Base-by-base conservation (phyloP, 2,888 invertebrate species). In the Cabera pusaria region DNA sequence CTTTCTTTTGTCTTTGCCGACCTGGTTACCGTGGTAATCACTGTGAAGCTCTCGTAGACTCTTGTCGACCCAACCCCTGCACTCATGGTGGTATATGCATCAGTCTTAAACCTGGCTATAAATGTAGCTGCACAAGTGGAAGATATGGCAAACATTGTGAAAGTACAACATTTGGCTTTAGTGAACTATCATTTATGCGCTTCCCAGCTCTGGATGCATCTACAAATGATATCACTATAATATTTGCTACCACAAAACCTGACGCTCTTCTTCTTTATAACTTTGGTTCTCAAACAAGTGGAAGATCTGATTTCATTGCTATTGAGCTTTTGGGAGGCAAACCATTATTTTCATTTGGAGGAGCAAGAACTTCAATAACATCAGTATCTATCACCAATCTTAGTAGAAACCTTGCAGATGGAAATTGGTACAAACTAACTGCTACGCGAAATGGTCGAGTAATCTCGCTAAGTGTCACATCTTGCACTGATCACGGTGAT, bases 61-160 rank as follows among this genome's bases (percentile, higher is more conserved):
- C 96, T 0, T 98, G 98, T 67, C 90, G 97, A 42, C 96, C 97
- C 0, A 97, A 97, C 75, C 98, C 97, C n/a, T 98, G 98, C 63
- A 85, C 96, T 45, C 91, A 97, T 71, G 97, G 96, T 11, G 98
- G 98, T 14, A 90, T 95, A 23, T 98, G 98, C 66, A 93, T 96
- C 6, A 94, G 95, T 47, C 85, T 96, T n/a, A 96, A 96, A 66
- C 96, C 96, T 3, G 96, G 96, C 17, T 97, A 96, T 68, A 93
- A 92, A 69, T 94, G 94, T 60, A 94, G 94, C 56, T 98, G 98
- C 67, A 93, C 93, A 0, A 95, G 96, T 59, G 97, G 96, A 5
- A 92, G 95, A 16, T 97, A 97, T 67, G 98, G 98, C 4, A 91
- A 95, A 19, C 96, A 96, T 62, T 98, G 98, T 76, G 97, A 98